Evolutionary conservation across 2,797 vertebrate genomes (phyloP), one percentile per base, ranked within the genome.

Genomic region (Urosaurus nigricauda): DNA sequence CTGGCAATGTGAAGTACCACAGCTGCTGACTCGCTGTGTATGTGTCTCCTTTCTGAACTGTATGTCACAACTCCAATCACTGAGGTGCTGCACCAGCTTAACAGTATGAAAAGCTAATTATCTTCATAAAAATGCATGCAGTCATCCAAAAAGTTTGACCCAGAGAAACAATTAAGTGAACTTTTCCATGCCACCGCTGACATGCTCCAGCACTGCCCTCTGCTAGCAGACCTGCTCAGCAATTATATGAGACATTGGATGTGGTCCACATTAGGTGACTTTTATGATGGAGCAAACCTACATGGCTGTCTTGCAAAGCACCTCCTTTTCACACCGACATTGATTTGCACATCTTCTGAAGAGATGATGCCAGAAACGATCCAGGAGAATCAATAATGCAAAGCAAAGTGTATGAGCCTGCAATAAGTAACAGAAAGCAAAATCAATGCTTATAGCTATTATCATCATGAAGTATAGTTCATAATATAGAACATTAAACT

Each of bases 371-470:
- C 95, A 96, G 96, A 97, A 97, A 97, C 96, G 93, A 97, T 96
- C 84, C 95, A 96, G 94, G 94, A 96, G 91, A 96, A 96, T 97
- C 97, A 96, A 97, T 97, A 97, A 96, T 79, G 94, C 94, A 96
- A 89, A 96, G 95, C 95, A 95, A 96, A 97, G 97, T 93, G 93
- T 96, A 97, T 96, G 96, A 95, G 94, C 94, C 95, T 88, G 92
- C 94, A 96, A 96, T 96, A 97, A 96, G 96, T 96, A 97, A 94
- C 96, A 94, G 95, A 96, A 97, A 96, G 96, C 95, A 96, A 97
- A 97, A 97, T 97, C 96, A 97, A 97, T 97, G 96, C 95, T 96
- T 96, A 95, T 95, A 96, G 96, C 96, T 96, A 97, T 97, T 96
- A 97, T 95, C 96, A 96, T 96, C 95, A 94, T 91, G 96, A 95